These are phyloP conservation scores for Campodea augens DNA, from an alignment of 1,140 invertebrate species.

Conservation along the genomic window DNA sequence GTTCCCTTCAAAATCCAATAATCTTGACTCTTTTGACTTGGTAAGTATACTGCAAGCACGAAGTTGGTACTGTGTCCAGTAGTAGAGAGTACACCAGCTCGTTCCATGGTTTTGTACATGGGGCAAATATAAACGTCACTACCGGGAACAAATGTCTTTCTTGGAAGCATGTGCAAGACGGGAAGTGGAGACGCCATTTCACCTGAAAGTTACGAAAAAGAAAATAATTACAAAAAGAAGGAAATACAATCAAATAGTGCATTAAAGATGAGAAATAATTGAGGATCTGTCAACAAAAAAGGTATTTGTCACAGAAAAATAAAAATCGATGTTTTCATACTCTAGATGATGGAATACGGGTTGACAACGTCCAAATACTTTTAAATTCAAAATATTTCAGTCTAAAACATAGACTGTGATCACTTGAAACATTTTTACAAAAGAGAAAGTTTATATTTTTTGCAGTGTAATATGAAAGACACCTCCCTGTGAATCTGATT, in stretches of 20 bases:
- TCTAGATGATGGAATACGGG: too few species aligned
- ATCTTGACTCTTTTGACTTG: slow-evolving; percentile 32
- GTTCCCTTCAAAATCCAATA: slow-evolving; percentile 76
- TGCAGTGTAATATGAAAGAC: too few species aligned
- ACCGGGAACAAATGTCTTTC: slow-evolving; percentile 33
- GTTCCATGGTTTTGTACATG: slow-evolving; percentile 64
- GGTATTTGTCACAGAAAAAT: too few species aligned
- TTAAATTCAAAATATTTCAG: too few species aligned
- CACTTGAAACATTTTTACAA: too few species aligned
- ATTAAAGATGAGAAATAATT: neutral
- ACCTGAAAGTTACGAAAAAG: slow-evolving; percentile 28
- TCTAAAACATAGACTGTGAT: too few species aligned
- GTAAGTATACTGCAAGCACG: slow-evolving; percentile 55
- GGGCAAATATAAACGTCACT: slow-evolving; percentile 49
- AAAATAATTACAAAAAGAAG: neutral
- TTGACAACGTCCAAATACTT: too few species aligned
- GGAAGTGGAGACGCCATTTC: slow-evolving; percentile 58
- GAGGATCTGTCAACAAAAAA: neutral
- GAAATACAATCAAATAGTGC: neutral
- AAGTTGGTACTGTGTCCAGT: slow-evolving; percentile 81
- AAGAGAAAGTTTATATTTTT: slow-evolving; percentile 2
- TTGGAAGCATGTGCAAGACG: slow-evolving; percentile 50
- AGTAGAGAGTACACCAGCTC: slow-evolving; percentile 64
- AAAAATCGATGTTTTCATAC: too few species aligned
- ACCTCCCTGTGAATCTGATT: too few species aligned